Percentiles rank a stretch among this genome's conserved stretches.
phyloP scores from a whole-genome alignment of 2,888 invertebrate genomes.

The Sialis fuliginosa region DNA sequence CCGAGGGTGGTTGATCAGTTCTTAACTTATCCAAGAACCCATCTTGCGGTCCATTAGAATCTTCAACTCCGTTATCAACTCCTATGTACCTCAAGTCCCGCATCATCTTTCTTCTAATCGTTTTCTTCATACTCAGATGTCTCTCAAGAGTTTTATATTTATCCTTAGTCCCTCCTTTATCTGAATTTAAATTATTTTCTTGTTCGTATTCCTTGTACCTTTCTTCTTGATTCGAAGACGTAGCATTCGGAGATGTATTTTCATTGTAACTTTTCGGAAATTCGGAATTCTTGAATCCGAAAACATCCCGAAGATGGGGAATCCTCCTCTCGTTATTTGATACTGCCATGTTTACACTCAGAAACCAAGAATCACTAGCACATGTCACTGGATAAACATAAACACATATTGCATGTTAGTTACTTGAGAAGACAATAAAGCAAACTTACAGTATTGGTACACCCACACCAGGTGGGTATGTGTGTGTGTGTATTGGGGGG shows the following conservation, averaged over 20 bases:
- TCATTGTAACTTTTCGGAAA: slow-evolving; percentile 5
- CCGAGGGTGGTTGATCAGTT: slow-evolving; percentile 25
- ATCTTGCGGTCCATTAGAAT: slow-evolving; percentile 14
- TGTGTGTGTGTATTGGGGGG: too few relatives aligned
- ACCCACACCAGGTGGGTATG: too few relatives aligned
- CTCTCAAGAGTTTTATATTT: slow-evolving; percentile 60
- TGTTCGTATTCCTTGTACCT: slow-evolving; percentile 25
- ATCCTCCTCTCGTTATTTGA: slow-evolving; percentile 47
- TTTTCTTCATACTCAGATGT: slow-evolving; percentile 75
- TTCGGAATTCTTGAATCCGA: slow-evolving; percentile 27
- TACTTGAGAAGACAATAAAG: too few relatives aligned
- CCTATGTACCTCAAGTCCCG: slow-evolving; percentile 53
- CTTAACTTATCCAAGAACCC: slow-evolving; percentile 26
- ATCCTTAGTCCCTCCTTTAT: slow-evolving; percentile 42
- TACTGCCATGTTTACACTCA: slow-evolving; percentile 33
- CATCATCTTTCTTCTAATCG: slow-evolving; percentile 72
- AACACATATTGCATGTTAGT: too few relatives aligned
- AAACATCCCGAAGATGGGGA: slow-evolving; percentile 58
- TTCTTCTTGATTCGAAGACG: slow-evolving; percentile 11
- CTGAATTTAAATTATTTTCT: slow-evolving; percentile 32
- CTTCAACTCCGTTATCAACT: slow-evolving; percentile 18
- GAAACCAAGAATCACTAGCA: too few relatives aligned
- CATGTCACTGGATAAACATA: too few relatives aligned
- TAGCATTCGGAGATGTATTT: background rate
- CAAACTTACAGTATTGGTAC: too few relatives aligned